phyloP scores from a whole-genome alignment of 2,797 vertebrate genomes.

The Pangasius larnaudii region DNA sequence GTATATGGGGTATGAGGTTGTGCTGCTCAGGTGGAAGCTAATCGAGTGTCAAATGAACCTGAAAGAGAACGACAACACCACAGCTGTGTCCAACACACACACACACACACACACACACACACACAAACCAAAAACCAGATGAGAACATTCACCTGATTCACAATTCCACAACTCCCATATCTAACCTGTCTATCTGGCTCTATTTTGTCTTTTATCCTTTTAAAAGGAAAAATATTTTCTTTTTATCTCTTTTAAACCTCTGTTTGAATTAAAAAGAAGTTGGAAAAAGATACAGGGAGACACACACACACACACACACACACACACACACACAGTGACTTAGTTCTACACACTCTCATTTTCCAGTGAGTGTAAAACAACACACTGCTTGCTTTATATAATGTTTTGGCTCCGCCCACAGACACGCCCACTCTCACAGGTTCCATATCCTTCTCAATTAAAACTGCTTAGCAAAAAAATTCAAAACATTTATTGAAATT shows the following conservation, averaged over 20 bases:
- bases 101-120: constrained; percentile 21
- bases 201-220: not conserved
- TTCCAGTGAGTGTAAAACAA: not conserved
- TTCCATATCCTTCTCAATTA: not conserved
- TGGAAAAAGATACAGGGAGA: not conserved
- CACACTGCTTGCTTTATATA: not conserved
- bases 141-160: not conserved
- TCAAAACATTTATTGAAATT: not conserved
- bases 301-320: constrained; percentile 2
- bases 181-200: not conserved
- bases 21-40: constrained; percentile 75
- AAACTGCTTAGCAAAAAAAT: not conserved
- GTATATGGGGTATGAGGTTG: constrained; percentile 69
- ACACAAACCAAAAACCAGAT: not conserved
- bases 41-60: constrained; percentile 76
- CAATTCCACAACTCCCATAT: not conserved
- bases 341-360: not conserved
- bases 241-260: not conserved
- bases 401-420: not conserved
- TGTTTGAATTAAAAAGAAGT: not conserved
- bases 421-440: not conserved
- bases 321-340: not conserved
- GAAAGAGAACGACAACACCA: constrained; percentile 48
- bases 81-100: constrained; percentile 67
- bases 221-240: not conserved